Percentiles rank a stretch among this genome's conserved stretches.
These are phyloP conservation scores for Helicoverpa armigera DNA, from an alignment of 1,140 invertebrate species.

Conservation along the genomic window DNA sequence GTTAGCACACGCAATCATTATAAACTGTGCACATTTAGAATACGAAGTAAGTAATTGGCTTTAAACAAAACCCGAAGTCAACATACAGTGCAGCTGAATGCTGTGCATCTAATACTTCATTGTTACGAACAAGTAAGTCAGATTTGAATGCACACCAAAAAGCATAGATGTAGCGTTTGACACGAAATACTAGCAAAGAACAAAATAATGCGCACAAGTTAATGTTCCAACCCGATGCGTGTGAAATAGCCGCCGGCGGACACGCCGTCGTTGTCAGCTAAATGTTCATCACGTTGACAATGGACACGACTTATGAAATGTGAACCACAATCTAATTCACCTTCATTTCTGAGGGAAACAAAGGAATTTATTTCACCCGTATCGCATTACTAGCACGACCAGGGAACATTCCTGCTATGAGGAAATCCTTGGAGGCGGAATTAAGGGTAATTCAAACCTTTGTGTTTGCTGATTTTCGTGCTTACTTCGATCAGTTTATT, in stretches of 20 bases:
- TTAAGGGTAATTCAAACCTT: conserved; percentile 39
- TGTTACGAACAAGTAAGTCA: not conserved
- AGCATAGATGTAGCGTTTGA: conserved; percentile 7
- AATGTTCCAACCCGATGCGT: conserved; percentile 38
- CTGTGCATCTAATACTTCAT: not conserved
- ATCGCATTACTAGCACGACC: conserved; percentile 32
- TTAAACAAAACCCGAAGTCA: too few species aligned
- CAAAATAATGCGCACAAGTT: conserved; percentile 30
- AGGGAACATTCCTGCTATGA: conserved; percentile 24
- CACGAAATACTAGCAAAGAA: conserved; percentile 24
- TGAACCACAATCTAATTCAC: conserved; percentile 38
- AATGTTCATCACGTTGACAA: conserved; percentile 26
- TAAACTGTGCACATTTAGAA: too few species aligned
- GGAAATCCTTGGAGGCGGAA: conserved; percentile 32
- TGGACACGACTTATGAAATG: conserved; percentile 37
- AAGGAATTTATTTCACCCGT: conserved; percentile 29
- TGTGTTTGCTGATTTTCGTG: conserved; percentile 39
- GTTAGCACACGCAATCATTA: too few species aligned
- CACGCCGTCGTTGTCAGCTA: conserved; percentile 23
- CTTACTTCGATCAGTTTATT: conserved; percentile 37
- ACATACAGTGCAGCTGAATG: conserved; percentile 2
- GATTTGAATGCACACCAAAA: conserved; percentile 18
- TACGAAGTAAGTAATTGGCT: too few species aligned
- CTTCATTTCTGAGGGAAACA: conserved; percentile 43
- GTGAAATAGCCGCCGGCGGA: conserved; percentile 36